phyloP scores from a whole-genome alignment of 2,113 vertebrate genomes.

The Pterocles gutturalis region DNA sequence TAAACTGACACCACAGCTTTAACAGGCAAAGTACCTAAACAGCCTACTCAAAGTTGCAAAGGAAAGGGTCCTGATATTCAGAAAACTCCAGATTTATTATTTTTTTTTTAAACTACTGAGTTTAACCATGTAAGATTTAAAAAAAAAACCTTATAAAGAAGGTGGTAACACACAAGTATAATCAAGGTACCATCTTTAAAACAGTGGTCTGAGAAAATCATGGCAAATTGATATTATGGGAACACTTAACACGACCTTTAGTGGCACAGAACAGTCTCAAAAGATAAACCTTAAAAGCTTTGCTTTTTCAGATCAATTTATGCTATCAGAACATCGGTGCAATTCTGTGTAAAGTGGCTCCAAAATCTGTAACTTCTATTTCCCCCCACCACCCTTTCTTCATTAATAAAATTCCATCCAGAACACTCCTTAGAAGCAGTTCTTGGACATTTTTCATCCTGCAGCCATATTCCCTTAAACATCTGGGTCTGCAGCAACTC shows the following conservation, averaged over 20 bases:
- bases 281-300: background rate
- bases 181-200: background rate
- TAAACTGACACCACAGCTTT: background rate
- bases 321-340: background rate
- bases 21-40: background rate
- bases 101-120: background rate
- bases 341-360: background rate
- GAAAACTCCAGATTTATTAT: background rate
- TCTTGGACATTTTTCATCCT: background rate
- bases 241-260: background rate
- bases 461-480: background rate
- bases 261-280: background rate
- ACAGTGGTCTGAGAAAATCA: background rate
- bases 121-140: background rate
- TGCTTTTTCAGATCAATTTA: background rate
- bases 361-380: background rate
- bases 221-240: accelerated
- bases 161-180: background rate
- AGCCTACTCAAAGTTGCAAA: background rate
- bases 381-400: background rate
- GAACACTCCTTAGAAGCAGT: background rate
- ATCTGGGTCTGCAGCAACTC: background rate
- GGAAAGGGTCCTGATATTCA: background rate
- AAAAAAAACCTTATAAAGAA: background rate
- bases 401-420: background rate